Conservation (phyloP, 2,797 vertebrate species). For the Moxostoma hubbsi region DNA sequence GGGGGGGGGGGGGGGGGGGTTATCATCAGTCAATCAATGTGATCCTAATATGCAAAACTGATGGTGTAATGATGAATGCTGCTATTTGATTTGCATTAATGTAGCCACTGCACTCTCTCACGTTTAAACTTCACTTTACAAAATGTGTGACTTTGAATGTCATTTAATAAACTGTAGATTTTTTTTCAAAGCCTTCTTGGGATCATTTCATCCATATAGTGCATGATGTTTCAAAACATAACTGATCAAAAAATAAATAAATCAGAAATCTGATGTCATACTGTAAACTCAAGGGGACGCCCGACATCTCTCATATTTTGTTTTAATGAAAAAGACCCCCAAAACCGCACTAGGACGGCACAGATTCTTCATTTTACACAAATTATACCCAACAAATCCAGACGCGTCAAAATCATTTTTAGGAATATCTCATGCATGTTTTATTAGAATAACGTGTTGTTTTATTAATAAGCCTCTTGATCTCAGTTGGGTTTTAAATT, state of each 20-base stretch:
- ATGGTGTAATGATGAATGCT: conserved; percentile 56
- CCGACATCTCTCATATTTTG: too few species aligned
- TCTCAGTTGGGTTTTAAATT: conserved; percentile 82
- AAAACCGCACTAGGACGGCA: background rate
- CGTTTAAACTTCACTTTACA: conserved; percentile 70
- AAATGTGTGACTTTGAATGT: conserved; percentile 74
- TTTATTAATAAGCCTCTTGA: conserved; percentile 79
- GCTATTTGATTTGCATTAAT: conserved; percentile 76
- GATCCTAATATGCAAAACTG: conserved; percentile 44
- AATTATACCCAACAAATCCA: conserved; percentile 33
- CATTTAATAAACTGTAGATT: conserved; percentile 75
- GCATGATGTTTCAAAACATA: too few species aligned
- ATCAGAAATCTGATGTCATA: background rate
- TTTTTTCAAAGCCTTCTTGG: conserved; percentile 63
- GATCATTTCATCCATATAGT: background rate
- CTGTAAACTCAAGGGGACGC: too few species aligned
- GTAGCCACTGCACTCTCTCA: conserved; percentile 67
- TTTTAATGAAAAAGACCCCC: background rate
- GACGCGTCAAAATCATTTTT: conserved; percentile 49
- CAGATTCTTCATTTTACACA: conserved; percentile 8
- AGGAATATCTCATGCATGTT: conserved; percentile 56
- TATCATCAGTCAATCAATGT: conserved; percentile 50
- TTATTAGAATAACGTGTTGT: conserved; percentile 57
- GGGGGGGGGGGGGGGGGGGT: too few species aligned
- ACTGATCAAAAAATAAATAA: background rate